phyloP scores from a whole-genome alignment of 1,140 invertebrate species.

The Drosophila busckii region DNA sequence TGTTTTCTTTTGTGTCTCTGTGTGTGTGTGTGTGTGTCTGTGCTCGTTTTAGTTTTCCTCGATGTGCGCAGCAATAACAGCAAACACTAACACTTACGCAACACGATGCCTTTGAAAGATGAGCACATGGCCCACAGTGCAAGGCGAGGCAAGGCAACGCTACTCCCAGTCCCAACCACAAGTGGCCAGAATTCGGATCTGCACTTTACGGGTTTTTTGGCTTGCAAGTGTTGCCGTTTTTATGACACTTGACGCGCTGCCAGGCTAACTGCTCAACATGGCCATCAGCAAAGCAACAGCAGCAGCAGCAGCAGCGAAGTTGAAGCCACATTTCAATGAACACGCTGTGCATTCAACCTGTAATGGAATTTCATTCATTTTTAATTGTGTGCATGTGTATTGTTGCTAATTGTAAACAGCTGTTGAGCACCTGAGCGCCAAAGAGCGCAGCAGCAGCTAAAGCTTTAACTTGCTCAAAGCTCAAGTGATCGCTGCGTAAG shows the following conservation, averaged over 20 bases:
- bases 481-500: slow-evolving; percentile 23
- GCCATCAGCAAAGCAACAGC: no score
- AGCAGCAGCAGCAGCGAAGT: no score
- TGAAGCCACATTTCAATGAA: neutral
- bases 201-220: slow-evolving; percentile 73
- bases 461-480: slow-evolving; percentile 11
- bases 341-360: neutral
- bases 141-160: neutral
- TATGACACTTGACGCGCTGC: slow-evolving; percentile 70
- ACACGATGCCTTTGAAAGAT: slow-evolving; percentile 68
- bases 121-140: slow-evolving; percentile 29
- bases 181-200: slow-evolving; percentile 47
- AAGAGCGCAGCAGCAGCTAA: neutral
- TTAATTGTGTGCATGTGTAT: no score
- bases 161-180: slow-evolving; percentile 3
- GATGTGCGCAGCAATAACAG: slow-evolving; percentile 30
- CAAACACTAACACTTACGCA: slow-evolving; percentile 54
- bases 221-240: slow-evolving; percentile 73
- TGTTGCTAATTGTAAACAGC: no score
- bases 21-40: neutral
- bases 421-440: neutral
- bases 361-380: no score
- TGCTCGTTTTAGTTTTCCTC: neutral
- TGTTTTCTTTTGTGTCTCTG: slow-evolving; percentile 64
- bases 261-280: no score